Evolutionary conservation across 2,797 vertebrate species (phyloP).

Genomic region (Taenioides sp.): DNA sequence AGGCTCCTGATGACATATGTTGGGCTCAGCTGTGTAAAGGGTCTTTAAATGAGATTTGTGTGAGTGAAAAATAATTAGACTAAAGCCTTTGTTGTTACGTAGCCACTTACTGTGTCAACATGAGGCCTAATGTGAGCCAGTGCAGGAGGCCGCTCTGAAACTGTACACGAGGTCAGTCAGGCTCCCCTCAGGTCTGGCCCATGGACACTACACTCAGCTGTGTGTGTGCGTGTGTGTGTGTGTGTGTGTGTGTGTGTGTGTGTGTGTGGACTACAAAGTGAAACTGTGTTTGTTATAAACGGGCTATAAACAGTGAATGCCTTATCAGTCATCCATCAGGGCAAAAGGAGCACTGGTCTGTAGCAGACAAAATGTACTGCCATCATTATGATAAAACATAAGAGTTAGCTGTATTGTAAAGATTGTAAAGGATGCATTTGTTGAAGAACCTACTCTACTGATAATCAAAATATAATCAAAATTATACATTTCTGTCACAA

Average conservation of each 20-base stretch:
- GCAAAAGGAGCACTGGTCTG: background rate
- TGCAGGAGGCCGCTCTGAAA: conserved; percentile 54
- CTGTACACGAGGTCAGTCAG: conserved; percentile 61
- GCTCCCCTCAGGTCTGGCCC: conserved; percentile 18
- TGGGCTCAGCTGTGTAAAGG: conserved; percentile 55
- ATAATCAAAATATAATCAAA: background rate
- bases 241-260: conserved; percentile 7
- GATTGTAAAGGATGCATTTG: background rate
- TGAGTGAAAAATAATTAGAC: conserved; percentile 53
- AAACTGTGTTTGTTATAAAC: conserved; percentile 4
- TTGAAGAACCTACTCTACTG: background rate
- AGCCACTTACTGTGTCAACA: conserved; percentile 42
- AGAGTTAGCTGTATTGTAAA: background rate
- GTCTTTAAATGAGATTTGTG: conserved; percentile 52
- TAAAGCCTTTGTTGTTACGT: conserved; percentile 34
- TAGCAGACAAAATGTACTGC: background rate
- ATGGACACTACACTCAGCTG: conserved; percentile 22
- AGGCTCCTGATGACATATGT: conserved; percentile 50
- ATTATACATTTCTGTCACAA: background rate
- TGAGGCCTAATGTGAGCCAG: conserved; percentile 40
- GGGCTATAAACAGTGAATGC: background rate
- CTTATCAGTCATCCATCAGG: conserved; percentile 1
- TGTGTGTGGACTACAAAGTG: conserved; percentile 7
- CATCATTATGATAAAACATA: background rate
- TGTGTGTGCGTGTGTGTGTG: conserved; percentile 7